Base-by-base conservation (phyloP, 1,140 invertebrate species). In the Cherax destructor region DNA sequence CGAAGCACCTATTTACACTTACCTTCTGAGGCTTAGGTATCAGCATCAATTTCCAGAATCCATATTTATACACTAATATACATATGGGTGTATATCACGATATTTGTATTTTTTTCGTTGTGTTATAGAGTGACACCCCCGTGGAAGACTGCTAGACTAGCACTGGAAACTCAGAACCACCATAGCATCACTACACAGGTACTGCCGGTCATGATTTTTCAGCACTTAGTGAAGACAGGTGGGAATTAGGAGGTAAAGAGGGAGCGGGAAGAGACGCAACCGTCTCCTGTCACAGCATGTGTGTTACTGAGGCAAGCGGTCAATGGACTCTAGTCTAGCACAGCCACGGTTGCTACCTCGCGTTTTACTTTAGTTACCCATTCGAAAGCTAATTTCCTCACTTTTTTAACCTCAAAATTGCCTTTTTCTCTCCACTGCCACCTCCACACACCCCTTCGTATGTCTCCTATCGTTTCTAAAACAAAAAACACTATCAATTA, bases 291-390 rank as follows among this genome's bases (percentile, higher is more conserved):
- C 50, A 59, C 79, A 81, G 79, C 79, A 56, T 59, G 50, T 81
- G 79, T 81, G 79, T 81, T 81, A 81, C 79, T 81, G 79, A 81
- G 79, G 79, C 79, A 81, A 81, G 79, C 79, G 79, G 79, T 81
- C 79, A 81, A 56, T 81, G 79, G 49, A 81, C 79, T 50, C 79
- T 50, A 59, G 56, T 50, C 50, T 81, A 59, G 50, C 79, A 81
- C 50, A 50, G n/a, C 11, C 79, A 6, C 52, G 2, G 79, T 81
- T 81, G 79, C 79, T 10, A 59, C 21, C 24, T 81, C 16, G 79
- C 11, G n/a, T 30, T 81, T 81, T 59, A 30, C 69, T 21, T 11
- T 30, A 74, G 5, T 41, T 41, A 41, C 30, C 30, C 30, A 41
- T 41, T 41, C 30, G 30, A 41, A 41, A 2, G 30, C 30, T 2